phyloP scores from a whole-genome alignment of 1,140 invertebrate genomes.

The Ips typographus region DNA sequence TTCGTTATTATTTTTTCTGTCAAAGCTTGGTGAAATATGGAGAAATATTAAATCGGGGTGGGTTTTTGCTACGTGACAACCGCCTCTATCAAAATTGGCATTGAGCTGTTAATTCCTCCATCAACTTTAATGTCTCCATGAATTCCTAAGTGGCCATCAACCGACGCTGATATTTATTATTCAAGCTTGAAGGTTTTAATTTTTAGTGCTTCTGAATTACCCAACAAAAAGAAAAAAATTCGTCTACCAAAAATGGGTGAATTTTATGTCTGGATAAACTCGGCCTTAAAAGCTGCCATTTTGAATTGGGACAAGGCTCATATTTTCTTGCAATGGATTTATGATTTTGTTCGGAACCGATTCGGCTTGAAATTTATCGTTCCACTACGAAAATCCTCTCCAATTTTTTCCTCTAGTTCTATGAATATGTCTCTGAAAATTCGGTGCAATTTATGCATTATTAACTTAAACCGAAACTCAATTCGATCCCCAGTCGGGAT shows the following conservation, averaged over 20 bases:
- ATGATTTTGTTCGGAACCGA: slow-evolving; percentile 30
- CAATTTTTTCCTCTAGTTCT: slow-evolving; percentile 14
- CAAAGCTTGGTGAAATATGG: background rate
- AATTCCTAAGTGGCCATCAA: slow-evolving; percentile 3
- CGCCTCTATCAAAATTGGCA: background rate
- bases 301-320: slow-evolving; percentile 33
- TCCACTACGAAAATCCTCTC: slow-evolving; percentile 21
- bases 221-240: no score
- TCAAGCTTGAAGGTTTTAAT: background rate
- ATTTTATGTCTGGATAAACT: slow-evolving; percentile 26
- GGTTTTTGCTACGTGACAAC: background rate
- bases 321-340: slow-evolving; percentile 34
- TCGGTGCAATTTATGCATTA: background rate
- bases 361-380: slow-evolving; percentile 29
- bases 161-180: background rate
- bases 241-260: background rate
- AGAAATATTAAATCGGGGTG: background rate
- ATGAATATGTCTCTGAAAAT: slow-evolving; percentile 16
- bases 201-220: background rate
- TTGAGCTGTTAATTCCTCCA: background rate
- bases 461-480: background rate
- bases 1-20: slow-evolving; percentile 2
- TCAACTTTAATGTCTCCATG: slow-evolving; percentile 2
- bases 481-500: background rate
- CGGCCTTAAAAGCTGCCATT: slow-evolving; percentile 33